Base-by-base conservation (phyloP, 2,113 vertebrate genomes). In the Poecilia latipinna region DNA sequence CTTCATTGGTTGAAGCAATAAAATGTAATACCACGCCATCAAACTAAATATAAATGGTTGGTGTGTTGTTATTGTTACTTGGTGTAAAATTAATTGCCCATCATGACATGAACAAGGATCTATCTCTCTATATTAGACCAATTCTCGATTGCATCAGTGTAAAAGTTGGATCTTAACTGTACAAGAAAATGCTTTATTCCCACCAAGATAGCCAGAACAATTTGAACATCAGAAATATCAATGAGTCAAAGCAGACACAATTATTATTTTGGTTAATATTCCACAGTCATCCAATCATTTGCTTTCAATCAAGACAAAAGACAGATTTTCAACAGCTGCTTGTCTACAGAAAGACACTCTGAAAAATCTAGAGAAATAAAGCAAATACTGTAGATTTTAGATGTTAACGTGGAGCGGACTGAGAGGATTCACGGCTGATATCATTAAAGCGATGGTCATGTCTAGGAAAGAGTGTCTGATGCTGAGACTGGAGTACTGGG, bases 401-500 rank as follows among this genome's bases (percentile, higher is more conserved):
- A 19, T 48, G 5, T 19, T 19, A 65, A 66, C 29, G 26, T n/a
- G 37, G 39, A 75, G 63, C 4, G 3, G 68, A n/a, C 65, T 65
- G 6, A 7, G 54, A 73, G 33, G 70, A 86, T 86, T 83, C 82
- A 89, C 65, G n/a, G 86, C 66, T 70, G 72, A 86, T 86, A 70
- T 85, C 78, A 92, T 89, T 91, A 88, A 90, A 89, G 86, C 28
- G 32, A 83, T 89, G 77, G 79, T 86, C 79, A 77, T 75, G 86
- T 88, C 90, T 74, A n/a, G 65, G 79, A 79, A 84, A 84, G 65
- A 75, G 48, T 31, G 24, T 77, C 76, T 77, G 66, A 79, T 72
- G 51, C 65, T 81, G 77, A 73, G 74, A 86, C 78, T 72, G 71
- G 77, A 67, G 70, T 54, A 54, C 65, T 0, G 8, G 29, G 66